Evolutionary conservation across 2,797 vertebrate species (phyloP).

Genomic region (Sebastes trivittatus): DNA sequence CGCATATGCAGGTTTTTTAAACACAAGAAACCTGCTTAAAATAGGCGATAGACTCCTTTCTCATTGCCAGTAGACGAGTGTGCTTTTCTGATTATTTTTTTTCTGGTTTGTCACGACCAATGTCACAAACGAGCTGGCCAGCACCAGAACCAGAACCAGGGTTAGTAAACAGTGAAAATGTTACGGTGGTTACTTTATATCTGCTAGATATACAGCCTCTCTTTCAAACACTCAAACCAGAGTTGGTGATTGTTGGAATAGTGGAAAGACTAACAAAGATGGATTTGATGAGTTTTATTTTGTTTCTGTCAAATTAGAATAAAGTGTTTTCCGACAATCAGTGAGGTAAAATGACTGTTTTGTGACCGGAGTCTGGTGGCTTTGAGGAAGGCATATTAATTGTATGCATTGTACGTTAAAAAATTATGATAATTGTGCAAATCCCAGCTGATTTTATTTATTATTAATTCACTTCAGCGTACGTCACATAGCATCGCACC

Average conservation of each 20-base stretch:
- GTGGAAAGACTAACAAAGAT: neutral
- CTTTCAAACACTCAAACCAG: too few species aligned
- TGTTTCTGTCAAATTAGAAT: neutral
- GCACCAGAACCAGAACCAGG: too few species aligned
- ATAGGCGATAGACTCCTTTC: too few species aligned
- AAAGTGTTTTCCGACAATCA: rapidly evolving
- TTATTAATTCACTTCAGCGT: neutral
- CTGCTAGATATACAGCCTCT: too few species aligned
- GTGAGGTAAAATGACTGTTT: neutral
- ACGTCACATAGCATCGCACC: neutral
- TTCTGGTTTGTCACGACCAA: too few species aligned
- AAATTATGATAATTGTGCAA: neutral
- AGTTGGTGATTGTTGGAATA: too few species aligned
- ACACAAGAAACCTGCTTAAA: too few species aligned
- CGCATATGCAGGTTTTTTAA: neutral
- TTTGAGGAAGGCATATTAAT: neutral
- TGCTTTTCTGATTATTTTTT: too few species aligned
- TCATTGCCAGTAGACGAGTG: too few species aligned
- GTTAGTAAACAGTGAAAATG: too few species aligned
- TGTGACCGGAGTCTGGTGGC: neutral
- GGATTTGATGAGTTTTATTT: neutral
- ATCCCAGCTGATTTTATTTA: neutral
- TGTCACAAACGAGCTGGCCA: too few species aligned
- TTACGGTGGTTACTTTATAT: too few species aligned
- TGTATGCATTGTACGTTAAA: neutral